A percentile compares a stretch with the other conserved stretches of the same genome.
These are phyloP conservation scores for Columbina picui DNA, from an alignment of 2,113 vertebrate species.

Conservation along the genomic window DNA sequence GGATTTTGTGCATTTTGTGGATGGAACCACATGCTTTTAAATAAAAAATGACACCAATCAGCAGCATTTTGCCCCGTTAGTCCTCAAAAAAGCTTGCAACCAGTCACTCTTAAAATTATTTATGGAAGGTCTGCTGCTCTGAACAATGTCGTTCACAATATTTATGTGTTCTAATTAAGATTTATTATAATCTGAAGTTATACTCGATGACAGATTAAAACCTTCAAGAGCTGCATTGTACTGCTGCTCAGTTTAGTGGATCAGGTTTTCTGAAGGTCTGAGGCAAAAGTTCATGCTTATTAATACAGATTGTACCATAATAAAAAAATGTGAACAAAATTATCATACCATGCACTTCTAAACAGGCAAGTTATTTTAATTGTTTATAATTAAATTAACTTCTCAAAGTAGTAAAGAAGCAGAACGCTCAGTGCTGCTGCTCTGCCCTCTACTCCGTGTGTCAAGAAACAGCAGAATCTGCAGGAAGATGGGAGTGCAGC, in stretches of 20 bases:
- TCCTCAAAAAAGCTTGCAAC: neutral
- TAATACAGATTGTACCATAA: neutral
- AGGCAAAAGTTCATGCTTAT: neutral
- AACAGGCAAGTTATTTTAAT: neutral
- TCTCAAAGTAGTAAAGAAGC: neutral
- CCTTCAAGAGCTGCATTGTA: neutral
- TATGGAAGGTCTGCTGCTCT: neutral
- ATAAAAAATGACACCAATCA: neutral
- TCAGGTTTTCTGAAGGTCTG: neutral
- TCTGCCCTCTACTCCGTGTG: neutral
- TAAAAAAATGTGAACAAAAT: neutral
- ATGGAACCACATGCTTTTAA: neutral
- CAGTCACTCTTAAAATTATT: neutral
- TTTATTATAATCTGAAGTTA: neutral
- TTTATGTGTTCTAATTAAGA: neutral
- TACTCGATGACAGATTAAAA: neutral
- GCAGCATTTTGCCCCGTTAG: neutral
- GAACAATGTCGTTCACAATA: neutral
- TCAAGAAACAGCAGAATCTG: neutral
- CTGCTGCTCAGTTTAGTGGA: neutral
- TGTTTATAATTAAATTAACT: neutral
- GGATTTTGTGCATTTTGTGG: neutral
- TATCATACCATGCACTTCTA: neutral
- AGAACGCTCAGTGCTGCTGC: neutral
- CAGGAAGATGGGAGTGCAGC: neutral